These are phyloP conservation scores for Alcedo atthis DNA, from an alignment of 2,797 vertebrate genomes.

Conservation along the genomic window DNA sequence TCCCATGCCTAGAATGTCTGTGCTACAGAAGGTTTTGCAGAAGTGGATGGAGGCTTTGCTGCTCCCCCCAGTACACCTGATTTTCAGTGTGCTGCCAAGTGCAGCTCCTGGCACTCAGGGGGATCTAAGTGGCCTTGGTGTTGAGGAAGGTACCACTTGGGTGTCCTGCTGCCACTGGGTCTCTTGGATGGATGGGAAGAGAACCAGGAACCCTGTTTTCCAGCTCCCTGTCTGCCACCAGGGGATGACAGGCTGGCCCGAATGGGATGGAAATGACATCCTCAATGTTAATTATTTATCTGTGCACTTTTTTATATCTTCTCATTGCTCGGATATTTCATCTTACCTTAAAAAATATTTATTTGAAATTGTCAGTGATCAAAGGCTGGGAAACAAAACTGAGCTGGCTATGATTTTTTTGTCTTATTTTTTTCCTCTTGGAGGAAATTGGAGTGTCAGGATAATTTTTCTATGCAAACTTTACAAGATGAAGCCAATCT, in stretches of 20 bases:
- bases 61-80: background rate
- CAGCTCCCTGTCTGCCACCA: slow-evolving; percentile 3
- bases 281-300: slow-evolving; percentile 77
- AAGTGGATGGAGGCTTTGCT: rapidly evolving
- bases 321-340: slow-evolving; percentile 70
- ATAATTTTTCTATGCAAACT: slow-evolving; percentile 77
- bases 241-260: slow-evolving; percentile 49
- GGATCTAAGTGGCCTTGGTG: slow-evolving; percentile 33
- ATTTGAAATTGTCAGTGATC: slow-evolving; percentile 80
- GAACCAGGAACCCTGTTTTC: slow-evolving; percentile 41
- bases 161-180: background rate
- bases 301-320: slow-evolving; percentile 52
- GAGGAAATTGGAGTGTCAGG: slow-evolving; percentile 76
- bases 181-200: slow-evolving; percentile 57
- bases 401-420: slow-evolving; percentile 64
- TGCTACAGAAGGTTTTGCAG: background rate
- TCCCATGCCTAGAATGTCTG: background rate
- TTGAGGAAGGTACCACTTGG: slow-evolving; percentile 32
- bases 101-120: slow-evolving; percentile 44
- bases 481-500: slow-evolving; percentile 69
- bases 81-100: slow-evolving; percentile 16
- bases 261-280: slow-evolving; percentile 44
- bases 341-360: slow-evolving; percentile 80
- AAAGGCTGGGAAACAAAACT: slow-evolving; percentile 75
- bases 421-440: background rate